These are phyloP conservation scores for Cyanistes caeruleus DNA, from an alignment of 2,113 vertebrate species.

Conservation along the genomic window DNA sequence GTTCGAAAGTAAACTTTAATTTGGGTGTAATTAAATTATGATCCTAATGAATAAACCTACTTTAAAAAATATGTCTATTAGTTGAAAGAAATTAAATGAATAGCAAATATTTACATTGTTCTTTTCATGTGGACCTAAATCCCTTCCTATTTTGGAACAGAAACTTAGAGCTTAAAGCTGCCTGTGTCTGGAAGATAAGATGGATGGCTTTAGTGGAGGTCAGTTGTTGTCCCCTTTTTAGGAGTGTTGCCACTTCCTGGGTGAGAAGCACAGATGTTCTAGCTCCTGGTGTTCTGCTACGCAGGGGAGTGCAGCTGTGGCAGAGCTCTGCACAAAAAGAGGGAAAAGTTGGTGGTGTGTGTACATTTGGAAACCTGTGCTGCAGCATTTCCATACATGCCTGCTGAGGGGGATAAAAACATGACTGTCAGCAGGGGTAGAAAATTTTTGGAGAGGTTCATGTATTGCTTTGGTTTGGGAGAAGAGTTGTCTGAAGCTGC, in stretches of 20 bases:
- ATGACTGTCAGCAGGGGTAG: not conserved
- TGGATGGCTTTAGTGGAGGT: not conserved
- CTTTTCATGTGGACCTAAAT: not conserved
- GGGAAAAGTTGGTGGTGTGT: not conserved
- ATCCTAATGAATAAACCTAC: constrained; percentile 15
- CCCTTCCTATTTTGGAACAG: not conserved
- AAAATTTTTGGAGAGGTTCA: not conserved
- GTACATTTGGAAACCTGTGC: not conserved
- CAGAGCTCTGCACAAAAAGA: not conserved
- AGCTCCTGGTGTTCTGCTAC: not conserved
- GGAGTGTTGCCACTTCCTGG: not conserved
- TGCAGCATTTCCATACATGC: not conserved
- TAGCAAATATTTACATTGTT: not conserved
- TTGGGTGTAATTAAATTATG: not conserved
- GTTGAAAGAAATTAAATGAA: not conserved
- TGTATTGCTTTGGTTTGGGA: not conserved
- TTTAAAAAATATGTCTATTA: not conserved
- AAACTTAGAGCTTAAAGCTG: not conserved
- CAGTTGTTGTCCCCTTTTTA: not conserved
- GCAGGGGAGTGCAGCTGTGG: not conserved
- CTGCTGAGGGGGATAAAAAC: not conserved
- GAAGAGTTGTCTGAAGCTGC: not conserved
- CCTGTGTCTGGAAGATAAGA: not conserved
- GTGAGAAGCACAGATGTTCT: not conserved
- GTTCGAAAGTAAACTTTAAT: not conserved